Conservation (phyloP, 2,113 vertebrate species). For the Smithornis capensis region DNA sequence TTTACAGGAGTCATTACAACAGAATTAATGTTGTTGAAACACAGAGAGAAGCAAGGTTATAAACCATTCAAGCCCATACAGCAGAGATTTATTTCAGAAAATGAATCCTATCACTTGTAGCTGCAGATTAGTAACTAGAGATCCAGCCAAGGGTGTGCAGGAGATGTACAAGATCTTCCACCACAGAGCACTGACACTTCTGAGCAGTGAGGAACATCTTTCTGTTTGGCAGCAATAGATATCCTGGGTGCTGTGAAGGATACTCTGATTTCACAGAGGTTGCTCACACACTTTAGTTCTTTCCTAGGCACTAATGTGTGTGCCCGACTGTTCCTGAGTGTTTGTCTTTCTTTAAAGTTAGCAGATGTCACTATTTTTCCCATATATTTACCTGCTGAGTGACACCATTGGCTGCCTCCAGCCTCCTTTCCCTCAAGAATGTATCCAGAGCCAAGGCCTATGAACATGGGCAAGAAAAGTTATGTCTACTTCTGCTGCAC, state of each 20-base stretch:
- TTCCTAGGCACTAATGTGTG: background rate
- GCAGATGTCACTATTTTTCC: background rate
- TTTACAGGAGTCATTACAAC: constrained; percentile 63
- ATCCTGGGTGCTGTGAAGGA: background rate
- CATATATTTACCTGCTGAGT: background rate
- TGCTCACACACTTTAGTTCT: background rate
- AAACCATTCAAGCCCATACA: background rate
- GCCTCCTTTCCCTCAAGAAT: background rate
- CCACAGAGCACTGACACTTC: background rate
- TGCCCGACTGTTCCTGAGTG: background rate
- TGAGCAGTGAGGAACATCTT: background rate
- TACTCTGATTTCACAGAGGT: background rate
- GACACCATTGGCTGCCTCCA: background rate
- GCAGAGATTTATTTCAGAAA: background rate
- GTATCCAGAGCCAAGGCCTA: background rate
- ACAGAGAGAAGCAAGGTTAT: background rate
- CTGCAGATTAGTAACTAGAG: background rate
- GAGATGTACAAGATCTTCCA: background rate
- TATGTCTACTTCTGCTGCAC: background rate
- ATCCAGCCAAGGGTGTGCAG: background rate
- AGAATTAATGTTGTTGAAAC: constrained; percentile 4
- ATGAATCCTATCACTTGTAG: background rate
- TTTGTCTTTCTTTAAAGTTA: background rate
- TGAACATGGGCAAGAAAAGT: background rate
- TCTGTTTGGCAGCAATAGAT: background rate